Conservation (phyloP, 92 coral and sea anemone genomes). For the Ricordea florida region DNA sequence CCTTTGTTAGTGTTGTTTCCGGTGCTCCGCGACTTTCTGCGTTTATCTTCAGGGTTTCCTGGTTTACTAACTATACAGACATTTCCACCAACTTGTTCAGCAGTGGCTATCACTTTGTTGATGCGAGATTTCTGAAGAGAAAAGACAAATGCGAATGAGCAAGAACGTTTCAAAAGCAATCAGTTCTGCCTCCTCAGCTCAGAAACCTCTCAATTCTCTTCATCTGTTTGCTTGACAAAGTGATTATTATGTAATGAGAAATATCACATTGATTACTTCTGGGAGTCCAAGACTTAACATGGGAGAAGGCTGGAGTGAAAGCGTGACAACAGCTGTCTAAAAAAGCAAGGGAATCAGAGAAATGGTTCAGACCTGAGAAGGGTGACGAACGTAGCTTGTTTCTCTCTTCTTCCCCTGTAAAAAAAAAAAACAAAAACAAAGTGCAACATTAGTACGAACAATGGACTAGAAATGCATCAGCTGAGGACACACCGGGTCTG, state of each 20-base stretch:
- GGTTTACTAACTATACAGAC: slow-evolving; percentile 67
- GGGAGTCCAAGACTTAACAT: too few relatives aligned
- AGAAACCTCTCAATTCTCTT: too few relatives aligned
- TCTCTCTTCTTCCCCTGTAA: slow-evolving; percentile 10
- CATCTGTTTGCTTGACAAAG: too few relatives aligned
- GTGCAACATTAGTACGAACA: too few relatives aligned
- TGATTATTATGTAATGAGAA: too few relatives aligned
- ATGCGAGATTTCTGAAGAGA: slow-evolving; percentile 44
- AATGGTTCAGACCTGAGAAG: slow-evolving; percentile 60
- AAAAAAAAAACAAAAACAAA: not conserved
- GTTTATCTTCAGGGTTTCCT: not conserved
- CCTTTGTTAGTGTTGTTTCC: not conserved
- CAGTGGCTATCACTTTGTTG: slow-evolving; percentile 46
- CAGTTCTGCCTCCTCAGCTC: too few relatives aligned
- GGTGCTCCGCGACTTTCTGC: not conserved
- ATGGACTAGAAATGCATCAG: too few relatives aligned
- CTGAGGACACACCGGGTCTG: too few relatives aligned
- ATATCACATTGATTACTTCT: too few relatives aligned
- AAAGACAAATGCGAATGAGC: not conserved
- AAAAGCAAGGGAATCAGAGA: not conserved
- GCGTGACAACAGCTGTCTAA: too few relatives aligned
- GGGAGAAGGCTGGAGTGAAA: too few relatives aligned
- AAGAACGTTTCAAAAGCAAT: not conserved
- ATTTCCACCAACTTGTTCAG: slow-evolving; percentile 65
- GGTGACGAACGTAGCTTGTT: slow-evolving; percentile 67